Conservation (phyloP, 1,140 invertebrate genomes). For the Brachionus calyciflorus region DNA sequence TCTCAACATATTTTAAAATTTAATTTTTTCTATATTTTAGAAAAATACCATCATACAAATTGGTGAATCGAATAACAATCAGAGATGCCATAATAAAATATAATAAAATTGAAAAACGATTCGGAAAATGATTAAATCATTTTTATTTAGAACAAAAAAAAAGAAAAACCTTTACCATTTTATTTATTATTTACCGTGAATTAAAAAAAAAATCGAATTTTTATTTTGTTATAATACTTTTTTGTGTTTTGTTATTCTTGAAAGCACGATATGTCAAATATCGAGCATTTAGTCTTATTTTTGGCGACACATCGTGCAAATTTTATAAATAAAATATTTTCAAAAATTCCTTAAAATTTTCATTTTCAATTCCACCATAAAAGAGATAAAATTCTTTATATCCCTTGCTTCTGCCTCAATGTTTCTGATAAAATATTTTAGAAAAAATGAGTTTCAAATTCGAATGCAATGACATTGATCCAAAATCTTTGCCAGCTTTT, state of each 20-base stretch:
- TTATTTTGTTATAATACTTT: too few relatives aligned
- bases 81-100: not conserved
- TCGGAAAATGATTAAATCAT: constrained; percentile 18
- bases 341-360: too few relatives aligned
- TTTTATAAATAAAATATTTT: too few relatives aligned
- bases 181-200: too few relatives aligned
- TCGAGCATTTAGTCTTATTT: too few relatives aligned
- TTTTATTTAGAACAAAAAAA: constrained; percentile 4
- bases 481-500: not conserved
- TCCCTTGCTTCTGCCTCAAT: not conserved
- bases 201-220: too few relatives aligned
- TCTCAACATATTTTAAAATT: not conserved
- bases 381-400: constrained; percentile 19
- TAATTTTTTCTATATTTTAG: not conserved
- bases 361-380: too few relatives aligned
- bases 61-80: constrained; percentile 8
- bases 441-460: constrained; percentile 29
- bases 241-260: too few relatives aligned
- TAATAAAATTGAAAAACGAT: constrained; percentile 46
- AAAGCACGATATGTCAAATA: too few relatives aligned
- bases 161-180: too few relatives aligned
- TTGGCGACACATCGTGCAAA: too few relatives aligned
- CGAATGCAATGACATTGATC: not conserved
- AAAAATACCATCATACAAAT: constrained; percentile 3
- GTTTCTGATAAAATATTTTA: not conserved